phyloP scores from a whole-genome alignment of 2,113 vertebrate genomes.

The Zosterops borbonicus region DNA sequence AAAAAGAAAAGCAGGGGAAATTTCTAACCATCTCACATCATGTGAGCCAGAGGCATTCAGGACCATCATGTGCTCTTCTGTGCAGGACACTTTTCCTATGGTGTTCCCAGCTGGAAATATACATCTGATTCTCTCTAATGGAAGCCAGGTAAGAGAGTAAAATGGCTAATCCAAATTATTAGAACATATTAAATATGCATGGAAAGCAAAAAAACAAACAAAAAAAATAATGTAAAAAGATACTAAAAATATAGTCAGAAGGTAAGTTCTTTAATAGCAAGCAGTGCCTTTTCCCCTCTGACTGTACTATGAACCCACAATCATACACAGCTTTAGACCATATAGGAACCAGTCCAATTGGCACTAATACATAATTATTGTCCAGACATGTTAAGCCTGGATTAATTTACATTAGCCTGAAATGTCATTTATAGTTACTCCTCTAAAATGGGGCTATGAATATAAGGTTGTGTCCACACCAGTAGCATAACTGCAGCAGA shows the following conservation, averaged over 20 bases:
- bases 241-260: background rate
- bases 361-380: background rate
- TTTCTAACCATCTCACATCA: background rate
- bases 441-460: background rate
- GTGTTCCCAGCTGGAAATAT: background rate
- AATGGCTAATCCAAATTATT: background rate
- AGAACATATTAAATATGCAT: background rate
- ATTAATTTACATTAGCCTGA: background rate
- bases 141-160: background rate
- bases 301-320: background rate
- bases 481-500: rapidly evolving
- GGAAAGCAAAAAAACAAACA: background rate
- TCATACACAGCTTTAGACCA: background rate
- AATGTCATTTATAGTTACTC: background rate
- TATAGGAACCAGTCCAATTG: background rate
- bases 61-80: background rate
- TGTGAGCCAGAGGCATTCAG: background rate
- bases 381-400: background rate
- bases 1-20: background rate
- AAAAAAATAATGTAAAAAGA: background rate
- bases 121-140: background rate
- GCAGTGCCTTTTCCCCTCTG: background rate
- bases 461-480: background rate
- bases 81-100: background rate
- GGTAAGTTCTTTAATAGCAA: background rate